Evolutionary conservation across 2,888 invertebrate species (phyloP).

Genomic region (Bugula neritina): DNA sequence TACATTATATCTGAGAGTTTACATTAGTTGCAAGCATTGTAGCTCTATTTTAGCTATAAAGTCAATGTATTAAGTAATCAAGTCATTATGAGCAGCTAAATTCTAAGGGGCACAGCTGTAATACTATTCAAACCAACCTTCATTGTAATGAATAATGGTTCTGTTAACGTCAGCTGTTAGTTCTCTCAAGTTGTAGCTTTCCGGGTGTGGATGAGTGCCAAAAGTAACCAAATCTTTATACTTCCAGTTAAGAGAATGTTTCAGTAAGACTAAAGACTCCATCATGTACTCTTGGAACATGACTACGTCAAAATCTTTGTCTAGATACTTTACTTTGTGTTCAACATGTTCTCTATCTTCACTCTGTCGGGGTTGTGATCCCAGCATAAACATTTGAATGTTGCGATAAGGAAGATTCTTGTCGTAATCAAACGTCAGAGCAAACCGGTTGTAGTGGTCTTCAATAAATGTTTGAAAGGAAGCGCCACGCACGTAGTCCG

Average conservation of each 20-base stretch:
- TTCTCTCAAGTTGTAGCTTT: neutral
- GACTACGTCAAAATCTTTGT: conserved; percentile 1
- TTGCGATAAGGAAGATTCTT: neutral
- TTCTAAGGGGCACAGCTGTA: too few species aligned
- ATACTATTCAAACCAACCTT: conserved; percentile 17
- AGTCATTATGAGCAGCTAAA: too few species aligned
- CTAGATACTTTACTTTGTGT: neutral
- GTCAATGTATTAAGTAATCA: too few species aligned
- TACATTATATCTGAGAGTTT: too few species aligned
- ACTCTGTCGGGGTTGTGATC: neutral
- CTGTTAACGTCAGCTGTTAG: neutral
- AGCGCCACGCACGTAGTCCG: neutral
- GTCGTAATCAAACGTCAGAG: neutral
- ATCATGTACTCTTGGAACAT: conserved; percentile 16
- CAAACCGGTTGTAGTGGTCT: neutral
- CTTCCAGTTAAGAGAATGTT: neutral
- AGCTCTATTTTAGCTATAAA: too few species aligned
- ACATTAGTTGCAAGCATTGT: too few species aligned
- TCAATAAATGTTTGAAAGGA: neutral
- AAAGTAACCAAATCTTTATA: neutral
- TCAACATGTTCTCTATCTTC: neutral
- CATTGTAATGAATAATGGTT: neutral
- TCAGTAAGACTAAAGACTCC: conserved; percentile 8
- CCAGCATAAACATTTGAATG: conserved; percentile 10
- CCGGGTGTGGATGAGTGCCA: neutral